Evolutionary conservation across 2,888 invertebrate genomes (phyloP).

Genomic region (Paralinhomoeus sp.): DNA sequence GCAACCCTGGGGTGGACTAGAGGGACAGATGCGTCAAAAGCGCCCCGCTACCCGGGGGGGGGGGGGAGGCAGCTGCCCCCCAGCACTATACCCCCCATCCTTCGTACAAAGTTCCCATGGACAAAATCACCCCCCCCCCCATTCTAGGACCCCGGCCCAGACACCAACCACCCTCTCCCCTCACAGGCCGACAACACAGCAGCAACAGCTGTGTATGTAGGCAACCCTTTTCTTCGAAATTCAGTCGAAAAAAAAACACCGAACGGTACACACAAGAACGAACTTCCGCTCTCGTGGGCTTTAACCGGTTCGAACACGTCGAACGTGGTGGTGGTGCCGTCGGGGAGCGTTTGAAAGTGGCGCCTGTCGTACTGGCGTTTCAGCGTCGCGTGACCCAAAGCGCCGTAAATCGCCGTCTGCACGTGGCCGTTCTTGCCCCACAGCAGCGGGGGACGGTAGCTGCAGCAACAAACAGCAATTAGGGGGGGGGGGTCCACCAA

Average conservation of each 20-base stretch:
- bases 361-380: conserved; percentile 68
- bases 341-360: conserved; percentile 47
- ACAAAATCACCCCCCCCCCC: background rate
- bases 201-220: too few relatives aligned
- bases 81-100: too few relatives aligned
- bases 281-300: conserved; percentile 25
- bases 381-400: conserved; percentile 47
- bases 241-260: background rate
- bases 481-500: background rate
- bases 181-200: background rate
- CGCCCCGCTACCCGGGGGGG: too few relatives aligned
- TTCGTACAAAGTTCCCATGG: too few relatives aligned
- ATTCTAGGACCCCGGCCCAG: background rate
- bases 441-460: conserved; percentile 32
- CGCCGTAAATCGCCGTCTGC: conserved; percentile 69
- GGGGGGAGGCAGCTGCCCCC: too few relatives aligned
- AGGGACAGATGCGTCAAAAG: too few relatives aligned
- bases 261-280: background rate
- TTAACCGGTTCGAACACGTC: conserved; percentile 63
- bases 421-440: conserved; percentile 91
- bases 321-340: conserved; percentile 70
- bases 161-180: background rate
- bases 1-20: too few relatives aligned
- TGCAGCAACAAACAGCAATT: background rate
- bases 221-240: background rate